Percentiles rank a stretch among this genome's conserved stretches.
These are phyloP conservation scores for Actinemys pallida DNA, from an alignment of 2,113 vertebrate species.

Conservation along the genomic window DNA sequence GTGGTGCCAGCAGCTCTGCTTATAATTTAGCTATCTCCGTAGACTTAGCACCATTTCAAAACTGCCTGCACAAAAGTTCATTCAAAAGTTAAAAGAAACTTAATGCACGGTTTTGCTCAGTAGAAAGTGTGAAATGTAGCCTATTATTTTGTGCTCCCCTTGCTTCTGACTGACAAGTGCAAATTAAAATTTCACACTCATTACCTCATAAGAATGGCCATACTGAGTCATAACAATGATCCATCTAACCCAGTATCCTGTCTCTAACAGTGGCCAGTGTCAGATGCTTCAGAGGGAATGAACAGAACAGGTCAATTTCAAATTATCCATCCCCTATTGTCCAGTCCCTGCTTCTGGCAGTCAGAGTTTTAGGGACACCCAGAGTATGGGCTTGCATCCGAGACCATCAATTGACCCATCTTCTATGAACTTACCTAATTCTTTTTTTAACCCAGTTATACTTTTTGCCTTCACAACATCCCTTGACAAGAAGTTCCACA, in stretches of 20 bases:
- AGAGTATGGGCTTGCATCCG: neutral
- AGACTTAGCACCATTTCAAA: constrained; percentile 43
- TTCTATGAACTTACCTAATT: neutral
- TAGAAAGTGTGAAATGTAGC: constrained; percentile 60
- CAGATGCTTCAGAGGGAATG: neutral
- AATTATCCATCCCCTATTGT: neutral
- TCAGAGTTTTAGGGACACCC: neutral
- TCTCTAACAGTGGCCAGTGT: neutral
- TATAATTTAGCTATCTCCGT: constrained; percentile 43
- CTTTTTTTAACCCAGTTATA: neutral
- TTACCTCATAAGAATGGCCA: constrained; percentile 3
- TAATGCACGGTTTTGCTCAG: neutral
- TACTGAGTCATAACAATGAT: neutral
- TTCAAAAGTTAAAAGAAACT: constrained; percentile 48
- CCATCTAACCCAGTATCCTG: neutral
- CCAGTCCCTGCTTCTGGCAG: neutral
- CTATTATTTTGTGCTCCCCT: constrained; percentile 57
- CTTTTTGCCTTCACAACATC: neutral
- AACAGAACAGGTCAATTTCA: neutral
- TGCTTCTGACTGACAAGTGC: constrained; percentile 64
- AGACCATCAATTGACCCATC: neutral
- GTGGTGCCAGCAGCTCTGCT: constrained; percentile 56
- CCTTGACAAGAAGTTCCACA: neutral
- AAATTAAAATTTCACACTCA: constrained; percentile 74
- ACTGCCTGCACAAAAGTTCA: constrained; percentile 59